Evolutionary conservation across 2,888 invertebrate species (phyloP), one percentile per base, ranked within the genome.

Genomic region (Itoplectis maculator): DNA sequence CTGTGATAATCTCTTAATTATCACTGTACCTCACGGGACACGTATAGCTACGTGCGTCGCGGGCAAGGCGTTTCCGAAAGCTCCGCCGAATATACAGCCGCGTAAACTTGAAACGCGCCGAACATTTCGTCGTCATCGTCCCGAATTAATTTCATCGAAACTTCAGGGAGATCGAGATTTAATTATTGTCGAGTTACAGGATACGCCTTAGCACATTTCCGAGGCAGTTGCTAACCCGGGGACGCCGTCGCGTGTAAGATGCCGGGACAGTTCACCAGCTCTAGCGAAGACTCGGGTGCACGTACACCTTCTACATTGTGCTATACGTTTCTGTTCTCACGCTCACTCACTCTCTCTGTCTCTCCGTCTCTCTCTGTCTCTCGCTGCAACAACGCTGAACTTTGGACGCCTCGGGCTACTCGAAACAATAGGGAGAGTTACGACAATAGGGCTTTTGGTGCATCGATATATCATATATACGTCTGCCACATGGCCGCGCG

Each of bases 61-160:
- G 13, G 23, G 0, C 45, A 20, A 42, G 6, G 9, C 11, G 29
- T 29, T 42, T 45, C 15, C 6, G 13, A n/a, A 42, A 61, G 11
- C 18, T 37, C 4, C n/a, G 4, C 0, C 23, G 18, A 49, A 56
- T 15, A 20, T 13, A 40, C 18, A 56, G 35, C 11, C 0, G 0
- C 11, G 0, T 15, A 4, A 40, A n/a, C n/a, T 45, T 63, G 66
- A 63, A 63, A 63, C 47, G 9, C 23, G 18, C n/a, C n/a, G 54
- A 29, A n/a, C 40, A 42, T 65, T 66, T 69, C 63, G 63, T 63
- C 54, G 45, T 68, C 54, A 66, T 69, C 69, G 63, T 63, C 54
- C 49, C 20, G 68, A 69, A 81, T 81, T 78, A 81, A 81, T 78
- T 78, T 56, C 45, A 54, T 70, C 47, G 23, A 72, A 72, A 66